Base-by-base conservation (phyloP, 2,888 invertebrate species). In the Linnaemya tessellans region DNA sequence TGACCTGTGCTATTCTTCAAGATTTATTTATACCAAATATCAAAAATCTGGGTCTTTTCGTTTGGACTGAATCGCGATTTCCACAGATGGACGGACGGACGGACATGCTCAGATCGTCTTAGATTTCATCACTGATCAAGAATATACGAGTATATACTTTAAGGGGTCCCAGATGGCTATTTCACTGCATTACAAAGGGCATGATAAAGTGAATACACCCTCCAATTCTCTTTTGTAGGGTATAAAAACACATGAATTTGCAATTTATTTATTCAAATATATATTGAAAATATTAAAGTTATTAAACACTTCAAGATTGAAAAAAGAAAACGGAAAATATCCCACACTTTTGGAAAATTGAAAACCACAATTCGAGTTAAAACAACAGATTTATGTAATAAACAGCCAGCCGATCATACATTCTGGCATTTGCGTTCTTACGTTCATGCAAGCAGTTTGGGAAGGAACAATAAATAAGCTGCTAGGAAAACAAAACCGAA, bases 301-400 rank as follows among this genome's bases (percentile, higher is more conserved):
- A 46, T 18, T 62, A 70, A 79, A 70, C 64, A 80, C 58, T 65
- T 75, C 70, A 75, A 75, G 41, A 49, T 4, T 18, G 18, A 20
- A 60, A 41, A 2, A 18, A 56, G 51, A 3, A n/a, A 10, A 20
- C 58, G 54, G 20, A 70, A 81, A 62, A 68, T 81, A 67, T 30
- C 30, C 60, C 60, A 74, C 67, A 74, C 67, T 67, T 46, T 25
- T 43, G 25, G 13, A 38, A 67, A 67, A 25, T 2, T 15, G 11
- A 78, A 84, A 78, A 81, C 80, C 80, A 78, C 78, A 78, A 68
- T 74, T 71, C 20, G 35, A 77, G 35, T 71, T 58, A 84, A 60
- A 82, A 85, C 51, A 82, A 85, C 51, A 75, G 65, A 82, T 75
- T 85, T 79, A 82, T 54, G 79, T 60, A 85, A 85, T 79, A 79